Base-by-base conservation (phyloP, 2,888 invertebrate species). In the Torymus texanus region DNA sequence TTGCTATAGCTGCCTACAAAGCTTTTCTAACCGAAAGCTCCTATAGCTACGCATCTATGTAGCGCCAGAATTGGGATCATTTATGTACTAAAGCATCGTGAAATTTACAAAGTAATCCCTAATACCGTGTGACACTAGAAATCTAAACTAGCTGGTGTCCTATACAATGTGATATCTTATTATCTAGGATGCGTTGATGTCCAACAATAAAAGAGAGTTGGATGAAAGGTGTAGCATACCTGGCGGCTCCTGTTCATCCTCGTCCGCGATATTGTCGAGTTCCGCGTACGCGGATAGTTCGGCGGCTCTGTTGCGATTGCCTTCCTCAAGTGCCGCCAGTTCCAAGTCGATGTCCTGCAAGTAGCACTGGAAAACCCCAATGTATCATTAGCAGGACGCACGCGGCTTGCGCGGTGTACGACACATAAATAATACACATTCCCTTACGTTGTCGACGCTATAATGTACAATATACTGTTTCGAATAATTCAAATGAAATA, bases 171-270 rank as follows among this genome's bases (percentile, higher is more conserved):
- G 21, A 29, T 8, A 5, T 41, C 41, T 41, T 41, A 41, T 41
- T 41, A 41, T 41, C 41, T 41, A 41, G 10, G 41, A 41, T 41
- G 41, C 41, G 5, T 8, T 8, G 41, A 41, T 8, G 41, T 41
- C 41, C 41, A 41, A 41, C 41, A 41, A 67, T 24, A 55, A 68
- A 14, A 51, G 71, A 12, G 56, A 61, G 41, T 29, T n/a, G 8
- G 18, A 10, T 12, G 21, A 41, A 50, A 53, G 24, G 24, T 10
- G 68, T 79, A 75, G 85, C 88, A 82, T 88, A 90, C 90, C 90
- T 88, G 90, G 90, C 77, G 90, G 90, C 79, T 90, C 90, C 72
- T 89, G 89, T 75, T 90, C 90, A 76, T 90, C 90, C 80, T 90
- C 90, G 51, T 90, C 90, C 18, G 90, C 90, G 59, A 90, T 88